These are phyloP conservation scores for Mesembrinibis cayennensis DNA, from an alignment of 2,113 vertebrate genomes.

Conservation along the genomic window DNA sequence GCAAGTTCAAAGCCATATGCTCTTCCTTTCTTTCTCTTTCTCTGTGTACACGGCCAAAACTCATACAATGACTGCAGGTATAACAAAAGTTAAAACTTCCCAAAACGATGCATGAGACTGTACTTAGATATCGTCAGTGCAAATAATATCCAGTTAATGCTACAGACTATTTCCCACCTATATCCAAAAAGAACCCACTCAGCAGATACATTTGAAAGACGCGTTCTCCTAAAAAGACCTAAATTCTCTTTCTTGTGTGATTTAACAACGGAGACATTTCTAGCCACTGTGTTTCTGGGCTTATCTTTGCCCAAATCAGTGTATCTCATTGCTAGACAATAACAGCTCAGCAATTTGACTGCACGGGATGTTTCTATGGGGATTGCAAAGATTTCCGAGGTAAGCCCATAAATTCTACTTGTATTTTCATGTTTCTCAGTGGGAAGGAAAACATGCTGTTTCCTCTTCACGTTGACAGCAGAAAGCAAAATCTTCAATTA, in stretches of 20 bases:
- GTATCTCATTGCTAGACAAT: neutral
- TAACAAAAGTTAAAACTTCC: neutral
- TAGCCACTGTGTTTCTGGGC: neutral
- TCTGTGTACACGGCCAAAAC: accelerated
- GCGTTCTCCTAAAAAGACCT: neutral
- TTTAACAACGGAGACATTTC: neutral
- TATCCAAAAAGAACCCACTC: neutral
- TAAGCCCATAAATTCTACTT: neutral
- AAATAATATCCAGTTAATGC: neutral
- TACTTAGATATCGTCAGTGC: neutral
- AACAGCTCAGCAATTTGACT: neutral
- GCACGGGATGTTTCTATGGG: neutral
- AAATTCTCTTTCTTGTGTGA: neutral
- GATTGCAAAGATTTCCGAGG: neutral
- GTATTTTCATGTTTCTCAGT: neutral
- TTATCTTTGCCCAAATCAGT: neutral
- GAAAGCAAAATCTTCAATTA: neutral
- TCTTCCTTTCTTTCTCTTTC: neutral
- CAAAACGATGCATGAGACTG: neutral
- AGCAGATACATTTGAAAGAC: neutral
- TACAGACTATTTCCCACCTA: neutral
- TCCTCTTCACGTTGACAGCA: neutral
- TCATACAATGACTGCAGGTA: neutral
- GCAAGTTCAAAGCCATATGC: neutral
- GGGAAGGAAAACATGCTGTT: neutral